These are phyloP conservation scores for Stramonita haemastoma DNA, from an alignment of 2,888 invertebrate species.

Conservation along the genomic window DNA sequence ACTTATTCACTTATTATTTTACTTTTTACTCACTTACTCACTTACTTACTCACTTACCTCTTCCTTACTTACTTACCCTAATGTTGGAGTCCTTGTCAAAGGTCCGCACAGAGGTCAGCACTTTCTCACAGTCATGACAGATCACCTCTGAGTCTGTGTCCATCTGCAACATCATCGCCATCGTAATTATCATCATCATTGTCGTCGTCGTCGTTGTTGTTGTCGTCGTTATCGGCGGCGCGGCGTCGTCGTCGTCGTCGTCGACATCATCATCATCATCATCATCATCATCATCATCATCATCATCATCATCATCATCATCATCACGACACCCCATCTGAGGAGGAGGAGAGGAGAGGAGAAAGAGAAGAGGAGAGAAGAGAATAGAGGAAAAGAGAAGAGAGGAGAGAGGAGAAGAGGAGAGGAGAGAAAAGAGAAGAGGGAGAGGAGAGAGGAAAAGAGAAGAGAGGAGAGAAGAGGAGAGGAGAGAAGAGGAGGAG, in stretches of 20 bases:
- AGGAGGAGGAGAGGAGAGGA: too few relatives aligned
- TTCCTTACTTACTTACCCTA: background rate
- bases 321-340: too few relatives aligned
- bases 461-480: too few relatives aligned
- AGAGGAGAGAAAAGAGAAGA: too few relatives aligned
- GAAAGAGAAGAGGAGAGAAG: too few relatives aligned
- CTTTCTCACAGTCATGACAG: background rate
- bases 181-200: background rate
- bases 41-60: too few relatives aligned
- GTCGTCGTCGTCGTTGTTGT: background rate
- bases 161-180: background rate
- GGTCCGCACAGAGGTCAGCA: background rate
- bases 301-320: background rate
- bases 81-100: background rate
- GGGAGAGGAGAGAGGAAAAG: too few relatives aligned
- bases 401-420: too few relatives aligned
- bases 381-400: too few relatives aligned
- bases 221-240: background rate
- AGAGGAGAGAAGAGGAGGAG: too few relatives aligned
- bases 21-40: too few relatives aligned
- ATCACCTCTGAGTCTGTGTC: background rate
- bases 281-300: slow-evolving; percentile 19
- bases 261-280: background rate
- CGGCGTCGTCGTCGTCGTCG: background rate
- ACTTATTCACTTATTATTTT: too few relatives aligned